Percentiles rank a stretch among this genome's conserved stretches.
Conservation (phyloP, 2,797 vertebrate species). For the Mormyrus proboscirostris region DNA sequence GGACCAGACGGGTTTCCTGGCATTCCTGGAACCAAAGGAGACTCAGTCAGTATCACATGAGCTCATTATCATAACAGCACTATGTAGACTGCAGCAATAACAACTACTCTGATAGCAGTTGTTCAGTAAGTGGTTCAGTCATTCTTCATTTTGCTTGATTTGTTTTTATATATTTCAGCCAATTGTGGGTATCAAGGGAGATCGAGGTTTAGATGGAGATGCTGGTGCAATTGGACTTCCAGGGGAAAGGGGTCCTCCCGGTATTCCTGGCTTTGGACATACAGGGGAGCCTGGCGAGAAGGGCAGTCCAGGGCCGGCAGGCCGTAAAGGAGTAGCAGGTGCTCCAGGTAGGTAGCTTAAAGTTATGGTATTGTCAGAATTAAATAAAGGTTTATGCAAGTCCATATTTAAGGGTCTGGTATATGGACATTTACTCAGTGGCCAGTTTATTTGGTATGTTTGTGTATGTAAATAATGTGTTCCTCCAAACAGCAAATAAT, state of each 20-base stretch:
- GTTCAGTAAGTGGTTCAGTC: background rate
- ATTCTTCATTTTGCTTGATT: background rate
- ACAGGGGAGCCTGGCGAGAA: constrained; percentile 77
- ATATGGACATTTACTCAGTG: background rate
- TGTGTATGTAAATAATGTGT: background rate
- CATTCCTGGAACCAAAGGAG: constrained; percentile 75
- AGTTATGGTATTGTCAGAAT: background rate
- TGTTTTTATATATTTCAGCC: constrained; percentile 50
- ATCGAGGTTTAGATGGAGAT: constrained; percentile 75
- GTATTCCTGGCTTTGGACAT: constrained; percentile 68
- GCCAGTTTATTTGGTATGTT: background rate
- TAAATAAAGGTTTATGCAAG: background rate
- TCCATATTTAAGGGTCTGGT: background rate
- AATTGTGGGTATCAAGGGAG: constrained; percentile 79
- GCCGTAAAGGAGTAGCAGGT: constrained; percentile 72
- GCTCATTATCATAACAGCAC: background rate
- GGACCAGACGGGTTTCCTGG: constrained; percentile 80
- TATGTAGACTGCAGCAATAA: background rate
- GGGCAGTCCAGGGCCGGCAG: constrained; percentile 72
- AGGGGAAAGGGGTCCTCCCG: constrained; percentile 82
- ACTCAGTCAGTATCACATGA: constrained; percentile 61
- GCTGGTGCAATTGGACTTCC: constrained; percentile 64
- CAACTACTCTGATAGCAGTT: background rate
- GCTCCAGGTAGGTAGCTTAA: constrained; percentile 62
- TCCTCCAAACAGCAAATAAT: background rate